Conservation (phyloP, 2,797 vertebrate species). For the Oceanodroma leucorhoa region DNA sequence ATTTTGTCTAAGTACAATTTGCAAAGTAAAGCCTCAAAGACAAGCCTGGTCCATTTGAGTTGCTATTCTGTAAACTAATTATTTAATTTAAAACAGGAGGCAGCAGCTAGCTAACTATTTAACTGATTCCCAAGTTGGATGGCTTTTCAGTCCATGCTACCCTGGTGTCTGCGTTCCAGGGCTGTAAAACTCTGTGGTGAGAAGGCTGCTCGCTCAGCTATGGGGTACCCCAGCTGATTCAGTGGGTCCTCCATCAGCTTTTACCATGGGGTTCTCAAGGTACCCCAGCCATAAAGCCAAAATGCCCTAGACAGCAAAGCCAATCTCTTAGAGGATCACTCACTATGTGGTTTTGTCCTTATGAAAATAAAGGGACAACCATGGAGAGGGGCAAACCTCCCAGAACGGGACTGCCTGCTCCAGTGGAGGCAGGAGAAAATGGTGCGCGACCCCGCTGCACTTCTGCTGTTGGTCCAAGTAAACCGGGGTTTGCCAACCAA, state of each 20-base stretch:
- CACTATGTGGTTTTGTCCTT: neutral
- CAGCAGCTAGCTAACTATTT: neutral
- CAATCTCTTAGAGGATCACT: neutral
- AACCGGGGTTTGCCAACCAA: neutral
- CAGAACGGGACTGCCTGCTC: neutral
- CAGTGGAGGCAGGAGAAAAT: neutral
- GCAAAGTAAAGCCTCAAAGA: neutral
- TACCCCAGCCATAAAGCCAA: neutral
- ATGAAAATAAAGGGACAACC: neutral
- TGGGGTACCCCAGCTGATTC: neutral
- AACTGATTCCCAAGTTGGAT: neutral
- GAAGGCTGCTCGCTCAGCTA: neutral
- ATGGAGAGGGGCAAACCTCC: neutral
- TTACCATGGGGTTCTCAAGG: neutral
- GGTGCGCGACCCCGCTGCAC: fast-evolving
- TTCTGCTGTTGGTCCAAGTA: neutral
- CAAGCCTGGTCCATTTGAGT: neutral
- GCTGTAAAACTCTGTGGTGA: neutral
- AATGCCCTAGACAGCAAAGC: neutral
- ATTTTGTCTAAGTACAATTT: neutral
- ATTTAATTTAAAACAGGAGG: neutral
- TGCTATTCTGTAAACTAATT: neutral
- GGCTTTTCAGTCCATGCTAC: neutral
- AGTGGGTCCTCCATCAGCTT: neutral
- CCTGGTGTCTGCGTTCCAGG: neutral